Base-by-base conservation (phyloP, 2,888 invertebrate species). In the Drosophila anomalipes region DNA sequence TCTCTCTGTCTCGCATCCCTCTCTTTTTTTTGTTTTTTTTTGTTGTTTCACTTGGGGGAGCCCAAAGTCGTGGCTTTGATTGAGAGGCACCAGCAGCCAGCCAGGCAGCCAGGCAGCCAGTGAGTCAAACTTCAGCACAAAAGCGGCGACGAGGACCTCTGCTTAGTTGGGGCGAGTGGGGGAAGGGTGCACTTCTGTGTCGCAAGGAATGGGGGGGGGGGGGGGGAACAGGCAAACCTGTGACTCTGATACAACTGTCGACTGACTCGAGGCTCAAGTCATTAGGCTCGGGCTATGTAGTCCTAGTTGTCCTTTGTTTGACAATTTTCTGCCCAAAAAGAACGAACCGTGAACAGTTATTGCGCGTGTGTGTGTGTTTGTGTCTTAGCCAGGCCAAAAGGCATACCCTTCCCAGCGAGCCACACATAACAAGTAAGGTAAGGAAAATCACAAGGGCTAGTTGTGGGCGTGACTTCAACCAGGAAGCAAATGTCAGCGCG, bases 51-150 rank as follows among this genome's bases (percentile, higher is more conserved):
- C 65, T 79, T 65, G 66, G 83, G 83, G 81, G 77, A 72, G 78
- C 62, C 79, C 70, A 82, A 83, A 79, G 82, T 70, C 82, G 73
- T 69, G 70, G 81, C 81, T 86, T 83, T 83, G 83, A 83, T 86
- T 83, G 83, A 83, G 86, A 81, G 83, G 70, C 73, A 80, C 68
- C 73, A 70, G 76, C 79, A 70, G 66, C 65, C 70, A 72, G n/a
- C 14, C 79, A 70, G 65, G 58, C 69, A 71, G 44, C 7, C 56
- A 64, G 54, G 56, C 70, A 70, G 62, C 30, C 70, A 59, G 56
- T 49, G 49, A 33, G 57, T 54, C 35, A 35, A 54, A 39, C 59
- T 39, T 22, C 49, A 56, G 32, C 70, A 81, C 81, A 83, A 83
- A 86, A 79, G 83, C 77, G 69, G 70, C 60, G 67, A 77, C 70